A percentile compares a stretch with the other conserved stretches of the same genome.
Evolutionary conservation across 2,113 vertebrate genomes (phyloP).

Genomic region (Lagopus muta): DNA sequence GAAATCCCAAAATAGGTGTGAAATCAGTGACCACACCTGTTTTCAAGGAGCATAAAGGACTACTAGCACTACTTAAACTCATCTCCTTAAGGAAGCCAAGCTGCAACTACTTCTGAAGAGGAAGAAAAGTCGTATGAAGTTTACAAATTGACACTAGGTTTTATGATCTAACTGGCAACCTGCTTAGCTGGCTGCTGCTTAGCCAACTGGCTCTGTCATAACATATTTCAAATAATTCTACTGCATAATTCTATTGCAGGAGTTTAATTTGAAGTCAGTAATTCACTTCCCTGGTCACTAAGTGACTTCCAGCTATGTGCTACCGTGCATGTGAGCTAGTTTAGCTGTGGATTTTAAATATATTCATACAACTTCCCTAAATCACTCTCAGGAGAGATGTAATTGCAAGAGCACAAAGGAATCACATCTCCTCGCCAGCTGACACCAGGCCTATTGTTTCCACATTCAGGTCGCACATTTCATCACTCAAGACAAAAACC

Average conservation of each 20-base stretch:
- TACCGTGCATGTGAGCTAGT: not conserved
- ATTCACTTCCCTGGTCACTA: not conserved
- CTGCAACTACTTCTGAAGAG: not conserved
- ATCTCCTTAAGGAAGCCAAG: not conserved
- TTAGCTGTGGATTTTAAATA: not conserved
- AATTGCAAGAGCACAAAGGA: not conserved
- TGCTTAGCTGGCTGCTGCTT: not conserved
- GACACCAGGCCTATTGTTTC: not conserved
- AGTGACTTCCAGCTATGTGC: not conserved
- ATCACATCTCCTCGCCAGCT: not conserved
- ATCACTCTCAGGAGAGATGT: not conserved
- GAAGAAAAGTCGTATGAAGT: accelerated
- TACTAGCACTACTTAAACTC: not conserved
- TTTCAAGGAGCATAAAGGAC: not conserved
- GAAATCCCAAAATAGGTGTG: not conserved
- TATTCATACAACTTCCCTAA: not conserved
- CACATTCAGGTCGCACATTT: not conserved
- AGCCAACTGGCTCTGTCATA: not conserved
- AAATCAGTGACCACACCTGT: not conserved
- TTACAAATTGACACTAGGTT: not conserved
- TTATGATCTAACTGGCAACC: not conserved
- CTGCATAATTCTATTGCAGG: not conserved
- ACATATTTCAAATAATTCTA: not conserved
- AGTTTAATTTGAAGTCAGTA: no score
- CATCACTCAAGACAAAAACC: not conserved